These are phyloP conservation scores for Tenthredo livida DNA, from an alignment of 2,888 invertebrate genomes.

Conservation along the genomic window DNA sequence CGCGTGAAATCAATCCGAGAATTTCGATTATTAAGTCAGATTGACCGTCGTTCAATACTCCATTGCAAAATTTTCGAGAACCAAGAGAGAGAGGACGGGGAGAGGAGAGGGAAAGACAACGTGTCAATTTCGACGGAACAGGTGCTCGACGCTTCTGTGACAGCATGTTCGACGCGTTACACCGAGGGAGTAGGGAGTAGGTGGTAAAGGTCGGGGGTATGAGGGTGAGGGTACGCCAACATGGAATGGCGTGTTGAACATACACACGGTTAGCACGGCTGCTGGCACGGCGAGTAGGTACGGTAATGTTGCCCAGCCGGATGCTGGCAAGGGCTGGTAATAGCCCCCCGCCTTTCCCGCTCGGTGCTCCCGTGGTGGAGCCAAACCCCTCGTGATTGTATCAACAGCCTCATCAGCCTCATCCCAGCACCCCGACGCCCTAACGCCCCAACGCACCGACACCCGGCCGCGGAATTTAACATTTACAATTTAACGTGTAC, in stretches of 20 bases:
- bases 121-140: slow-evolving; percentile 76
- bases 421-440: slow-evolving; percentile 64
- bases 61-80: background rate
- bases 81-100: slow-evolving; percentile 56
- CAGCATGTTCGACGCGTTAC: slow-evolving; percentile 69
- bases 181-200: slow-evolving; percentile 58
- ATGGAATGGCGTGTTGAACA: slow-evolving; percentile 75
- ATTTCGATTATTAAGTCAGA: background rate
- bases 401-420: slow-evolving; percentile 76
- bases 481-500: slow-evolving; percentile 50
- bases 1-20: slow-evolving; percentile 4
- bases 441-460: slow-evolving; percentile 54
- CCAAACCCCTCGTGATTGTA: slow-evolving; percentile 71
- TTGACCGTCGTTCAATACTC: slow-evolving; percentile 8
- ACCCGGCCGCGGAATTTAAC: slow-evolving; percentile 50
- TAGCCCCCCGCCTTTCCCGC: slow-evolving; percentile 58
- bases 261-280: slow-evolving; percentile 72
- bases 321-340: slow-evolving; percentile 69
- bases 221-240: slow-evolving; percentile 68
- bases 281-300: slow-evolving; percentile 55
- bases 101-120: slow-evolving; percentile 63
- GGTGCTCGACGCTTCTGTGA: slow-evolving; percentile 75
- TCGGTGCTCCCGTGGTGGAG: slow-evolving; percentile 40
- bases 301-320: slow-evolving; percentile 63
- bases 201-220: slow-evolving; percentile 56